Evolutionary conservation across 1,140 invertebrate genomes (phyloP), one percentile per base, ranked within the genome.

Genomic region (Atta colombica): DNA sequence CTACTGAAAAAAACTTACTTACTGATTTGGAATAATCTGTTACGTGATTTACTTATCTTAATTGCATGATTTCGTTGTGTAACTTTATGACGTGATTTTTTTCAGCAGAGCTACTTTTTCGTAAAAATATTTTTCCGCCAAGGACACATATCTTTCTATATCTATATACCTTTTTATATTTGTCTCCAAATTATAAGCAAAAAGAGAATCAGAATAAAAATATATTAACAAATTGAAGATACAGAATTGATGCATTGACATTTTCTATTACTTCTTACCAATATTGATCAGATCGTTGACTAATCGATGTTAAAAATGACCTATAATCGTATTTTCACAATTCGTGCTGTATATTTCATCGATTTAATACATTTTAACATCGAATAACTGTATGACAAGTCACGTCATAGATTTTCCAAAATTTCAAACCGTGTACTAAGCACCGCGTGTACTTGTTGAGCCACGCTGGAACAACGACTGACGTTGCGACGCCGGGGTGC

Each of bases 401-500:
- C 60, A 16, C 45, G 14, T 58, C 74, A 71, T 45, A 35, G 31
- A 85, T 87, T 87, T 90, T 72, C 14, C 31, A 63, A 88, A 85
- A 51, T 89, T 91, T 91, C 66, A 80, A 87, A 69, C 53, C 31
- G 60, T 69, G 18, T 28, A 4, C 65, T 74, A 58, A 28, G 63
- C 45, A 82, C 87, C 88, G 91, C 89, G 90, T 89, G 87, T 92
- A 93, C 93, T 93, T 93, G 93, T 93, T 93, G 93, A 93, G 92
- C 93, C 92, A 93, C 92, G 93, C 90, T 93, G 89, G 89, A 92
- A 89, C 89, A 88, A 88, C 90, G 90, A 93, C 93, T 93, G 92
- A 91, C 89, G 90, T 92, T 87, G 92, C 89, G 93, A 91, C 91
- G 89, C 86, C 92, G 93, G 93, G 93, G 93, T 93, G 93, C 93